phyloP scores from a whole-genome alignment of 2,797 vertebrate genomes.

The Hapalemur alaotrensis region DNA sequence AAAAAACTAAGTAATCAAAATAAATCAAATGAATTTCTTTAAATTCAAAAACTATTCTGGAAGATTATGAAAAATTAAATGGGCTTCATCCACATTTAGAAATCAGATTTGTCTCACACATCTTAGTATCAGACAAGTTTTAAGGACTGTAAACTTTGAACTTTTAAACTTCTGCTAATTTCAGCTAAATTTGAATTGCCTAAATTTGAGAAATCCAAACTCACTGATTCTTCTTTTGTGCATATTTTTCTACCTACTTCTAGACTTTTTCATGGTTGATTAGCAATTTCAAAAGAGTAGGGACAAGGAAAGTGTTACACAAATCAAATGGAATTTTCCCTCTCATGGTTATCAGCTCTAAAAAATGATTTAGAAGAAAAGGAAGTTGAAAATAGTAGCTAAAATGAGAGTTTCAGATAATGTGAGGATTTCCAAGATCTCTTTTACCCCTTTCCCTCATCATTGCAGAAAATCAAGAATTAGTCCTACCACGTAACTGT shows the following conservation, averaged over 20 bases:
- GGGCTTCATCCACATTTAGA: background rate
- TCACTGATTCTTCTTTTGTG: background rate
- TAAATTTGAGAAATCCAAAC: constrained; percentile 32
- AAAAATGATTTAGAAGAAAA: background rate
- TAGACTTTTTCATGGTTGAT: background rate
- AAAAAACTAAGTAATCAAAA: background rate
- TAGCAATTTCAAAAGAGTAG: background rate
- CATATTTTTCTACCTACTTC: background rate
- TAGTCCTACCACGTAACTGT: background rate
- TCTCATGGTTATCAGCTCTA: background rate
- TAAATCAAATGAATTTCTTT: background rate
- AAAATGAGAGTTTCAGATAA: background rate
- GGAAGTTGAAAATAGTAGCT: background rate
- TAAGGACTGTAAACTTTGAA: background rate
- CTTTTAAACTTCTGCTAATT: background rate
- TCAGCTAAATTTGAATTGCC: background rate
- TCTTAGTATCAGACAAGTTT: background rate
- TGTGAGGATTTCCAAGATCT: background rate
- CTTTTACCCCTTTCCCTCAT: background rate
- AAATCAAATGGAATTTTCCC: background rate
- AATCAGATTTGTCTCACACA: background rate
- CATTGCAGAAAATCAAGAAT: background rate
- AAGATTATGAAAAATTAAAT: constrained; percentile 13
- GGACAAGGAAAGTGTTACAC: background rate
- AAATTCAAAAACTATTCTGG: background rate